Evolutionary conservation across 1,140 invertebrate species (phyloP).

Genomic region (Drosophila sulfurigaster): DNA sequence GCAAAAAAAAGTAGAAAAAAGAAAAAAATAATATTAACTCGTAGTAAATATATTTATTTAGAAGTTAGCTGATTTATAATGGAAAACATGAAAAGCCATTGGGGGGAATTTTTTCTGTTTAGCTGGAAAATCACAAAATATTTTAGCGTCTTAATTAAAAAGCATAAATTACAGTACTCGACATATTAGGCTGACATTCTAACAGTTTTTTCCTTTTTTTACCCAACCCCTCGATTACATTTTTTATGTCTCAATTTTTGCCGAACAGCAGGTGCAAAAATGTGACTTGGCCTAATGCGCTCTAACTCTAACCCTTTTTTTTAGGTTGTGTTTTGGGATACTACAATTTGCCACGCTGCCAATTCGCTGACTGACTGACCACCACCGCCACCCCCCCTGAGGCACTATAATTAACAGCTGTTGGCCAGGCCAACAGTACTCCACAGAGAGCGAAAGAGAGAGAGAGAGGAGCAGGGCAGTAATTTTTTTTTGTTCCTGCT

Average conservation of each 20-base stretch:
- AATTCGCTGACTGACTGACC: conserved; percentile 19
- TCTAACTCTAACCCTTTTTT: conserved; percentile 31
- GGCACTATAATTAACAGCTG: conserved; percentile 80
- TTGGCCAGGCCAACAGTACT: conserved; percentile 40
- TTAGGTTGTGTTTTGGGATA: conserved; percentile 26
- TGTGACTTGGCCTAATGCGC: conserved; percentile 29
- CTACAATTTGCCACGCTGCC: conserved; percentile 69
- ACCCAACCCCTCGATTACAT: conserved; percentile 13
- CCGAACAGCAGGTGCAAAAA: conserved; percentile 75
- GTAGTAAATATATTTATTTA: conserved; percentile 17
- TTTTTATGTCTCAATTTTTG: conserved; percentile 76
- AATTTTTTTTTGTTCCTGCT: conserved; percentile 2
- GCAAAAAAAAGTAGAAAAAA: conserved; percentile 5
- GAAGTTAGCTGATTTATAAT: conserved; percentile 46
- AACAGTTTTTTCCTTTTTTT: conserved; percentile 5
- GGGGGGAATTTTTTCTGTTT: conserved; percentile 30
- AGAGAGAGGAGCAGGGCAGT: background rate
- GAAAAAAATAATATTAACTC: background rate
- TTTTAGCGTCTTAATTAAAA: conserved; percentile 72
- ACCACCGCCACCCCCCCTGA: conserved; percentile 16
- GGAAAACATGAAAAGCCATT: conserved; percentile 40
- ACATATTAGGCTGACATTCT: conserved; percentile 76
- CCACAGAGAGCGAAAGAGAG: too few relatives aligned
- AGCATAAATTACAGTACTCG: conserved; percentile 67
- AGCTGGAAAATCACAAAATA: conserved; percentile 50